These are phyloP conservation scores for Ditula angustiorana DNA, from an alignment of 2,888 invertebrate genomes.

Conservation along the genomic window DNA sequence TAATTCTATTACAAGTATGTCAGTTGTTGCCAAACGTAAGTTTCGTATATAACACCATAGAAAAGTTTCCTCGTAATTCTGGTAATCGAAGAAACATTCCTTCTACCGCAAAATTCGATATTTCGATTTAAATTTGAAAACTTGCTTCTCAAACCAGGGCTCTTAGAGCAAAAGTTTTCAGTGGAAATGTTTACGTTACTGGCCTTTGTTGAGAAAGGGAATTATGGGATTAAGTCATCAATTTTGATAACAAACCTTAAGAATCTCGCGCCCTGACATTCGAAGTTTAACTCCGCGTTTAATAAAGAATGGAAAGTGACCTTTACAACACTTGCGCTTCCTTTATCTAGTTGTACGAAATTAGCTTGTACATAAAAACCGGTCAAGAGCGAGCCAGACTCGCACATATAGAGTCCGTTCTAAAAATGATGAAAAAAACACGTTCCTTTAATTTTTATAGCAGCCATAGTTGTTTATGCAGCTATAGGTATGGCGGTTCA, in stretches of 20 bases:
- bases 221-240: slow-evolving; percentile 55
- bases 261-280: slow-evolving; percentile 15
- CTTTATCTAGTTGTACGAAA: no score
- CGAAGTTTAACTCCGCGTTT: slow-evolving; percentile 7
- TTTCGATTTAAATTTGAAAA: slow-evolving; percentile 27
- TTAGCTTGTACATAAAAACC: background rate
- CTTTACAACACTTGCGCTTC: background rate
- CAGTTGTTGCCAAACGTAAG: background rate
- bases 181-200: slow-evolving; percentile 43
- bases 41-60: background rate
- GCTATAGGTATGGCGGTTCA: no score
- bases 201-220: slow-evolving; percentile 49
- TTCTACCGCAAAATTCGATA: slow-evolving; percentile 25
- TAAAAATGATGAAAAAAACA: no score
- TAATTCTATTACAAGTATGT: background rate
- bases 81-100: slow-evolving; percentile 26
- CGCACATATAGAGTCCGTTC: no score
- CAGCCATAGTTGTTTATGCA: no score
- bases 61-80: slow-evolving; percentile 17
- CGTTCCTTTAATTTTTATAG: no score
- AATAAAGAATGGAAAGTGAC: background rate
- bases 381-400: no score
- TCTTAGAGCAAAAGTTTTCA: slow-evolving; percentile 20
- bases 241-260: slow-evolving; percentile 52
- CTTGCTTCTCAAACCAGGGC: slow-evolving; percentile 14